These are phyloP conservation scores for Leptothorax acervorum DNA, from an alignment of 2,888 invertebrate genomes.

Conservation along the genomic window DNA sequence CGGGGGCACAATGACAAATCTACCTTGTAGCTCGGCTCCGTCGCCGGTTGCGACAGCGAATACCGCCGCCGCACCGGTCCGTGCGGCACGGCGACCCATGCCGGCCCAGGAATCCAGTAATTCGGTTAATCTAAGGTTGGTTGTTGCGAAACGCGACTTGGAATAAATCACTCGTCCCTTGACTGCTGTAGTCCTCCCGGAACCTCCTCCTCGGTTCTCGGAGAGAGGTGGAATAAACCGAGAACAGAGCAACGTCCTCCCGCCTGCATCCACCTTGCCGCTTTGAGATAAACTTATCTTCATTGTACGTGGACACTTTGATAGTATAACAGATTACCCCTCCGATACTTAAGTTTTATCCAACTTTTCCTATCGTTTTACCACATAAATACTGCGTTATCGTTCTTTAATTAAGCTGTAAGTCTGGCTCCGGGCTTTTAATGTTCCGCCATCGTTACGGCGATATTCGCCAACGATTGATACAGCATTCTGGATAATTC, in stretches of 20 bases:
- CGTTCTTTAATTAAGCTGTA: conserved; percentile 46
- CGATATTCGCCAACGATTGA: conserved; percentile 63
- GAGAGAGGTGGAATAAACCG: conserved; percentile 42
- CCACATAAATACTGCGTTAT: conserved; percentile 29
- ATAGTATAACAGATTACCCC: conserved; percentile 51
- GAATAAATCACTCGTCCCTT: conserved; percentile 81
- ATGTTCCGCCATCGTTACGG: conserved; percentile 36
- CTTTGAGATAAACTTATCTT: conserved; percentile 53
- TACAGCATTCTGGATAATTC: conserved; percentile 61
- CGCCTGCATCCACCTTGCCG: conserved; percentile 23
- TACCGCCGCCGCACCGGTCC: conserved; percentile 60
- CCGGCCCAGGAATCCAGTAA: conserved; percentile 78
- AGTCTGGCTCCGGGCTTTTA: neutral
- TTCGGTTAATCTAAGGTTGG: conserved; percentile 82
- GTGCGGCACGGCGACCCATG: conserved; percentile 40
- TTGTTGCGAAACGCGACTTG: conserved; percentile 79
- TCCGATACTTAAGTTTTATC: conserved; percentile 28
- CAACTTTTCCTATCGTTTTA: conserved; percentile 24
- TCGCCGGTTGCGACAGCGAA: conserved; percentile 52
- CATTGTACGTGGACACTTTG: conserved; percentile 52
- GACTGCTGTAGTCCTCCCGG: conserved; percentile 66
- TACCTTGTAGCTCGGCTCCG: conserved; percentile 75
- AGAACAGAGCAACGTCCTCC: conserved; percentile 47
- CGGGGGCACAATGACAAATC: conserved; percentile 83
- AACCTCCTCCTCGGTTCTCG: conserved; percentile 55